Conservation (phyloP, 1,140 invertebrate species). For the Antheraea pernyi region DNA sequence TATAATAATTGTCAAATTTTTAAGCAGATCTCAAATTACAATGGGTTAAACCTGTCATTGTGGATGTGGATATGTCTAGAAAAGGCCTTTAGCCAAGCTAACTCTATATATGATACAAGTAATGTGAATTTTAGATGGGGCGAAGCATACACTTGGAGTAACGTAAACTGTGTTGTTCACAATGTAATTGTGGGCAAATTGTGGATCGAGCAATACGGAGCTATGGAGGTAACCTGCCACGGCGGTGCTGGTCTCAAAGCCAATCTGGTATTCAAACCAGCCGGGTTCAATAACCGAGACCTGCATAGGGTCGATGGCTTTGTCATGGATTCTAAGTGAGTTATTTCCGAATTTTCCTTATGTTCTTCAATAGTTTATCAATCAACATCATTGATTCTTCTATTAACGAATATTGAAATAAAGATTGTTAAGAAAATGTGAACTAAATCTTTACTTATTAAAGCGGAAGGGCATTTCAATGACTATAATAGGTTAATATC, state of each 20-base stretch:
- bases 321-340: slow-evolving; percentile 90
- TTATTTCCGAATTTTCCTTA: slow-evolving; percentile 3
- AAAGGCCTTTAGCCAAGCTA: background rate
- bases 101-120: background rate
- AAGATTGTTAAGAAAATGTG: too few species aligned
- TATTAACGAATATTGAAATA: too few species aligned
- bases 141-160: slow-evolving; percentile 97
- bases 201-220: slow-evolving; percentile 98
- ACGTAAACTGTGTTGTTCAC: slow-evolving; percentile 97
- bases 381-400: background rate
- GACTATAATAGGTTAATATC: too few species aligned
- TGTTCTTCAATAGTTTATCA: background rate
- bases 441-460: too few species aligned
- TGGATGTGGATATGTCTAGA: background rate
- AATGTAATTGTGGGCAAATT: slow-evolving; percentile 98
- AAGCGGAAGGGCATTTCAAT: too few species aligned
- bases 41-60: too few species aligned
- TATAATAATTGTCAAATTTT: too few species aligned
- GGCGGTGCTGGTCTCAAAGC: slow-evolving; percentile 86
- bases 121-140: slow-evolving; percentile 82
- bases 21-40: too few species aligned
- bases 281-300: slow-evolving; percentile 93
- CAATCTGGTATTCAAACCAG: slow-evolving; percentile 92
- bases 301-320: slow-evolving; percentile 95
- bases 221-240: slow-evolving; percentile 93